Evolutionary conservation across 2,113 vertebrate species (phyloP).

Genomic region (Prinia subflava): DNA sequence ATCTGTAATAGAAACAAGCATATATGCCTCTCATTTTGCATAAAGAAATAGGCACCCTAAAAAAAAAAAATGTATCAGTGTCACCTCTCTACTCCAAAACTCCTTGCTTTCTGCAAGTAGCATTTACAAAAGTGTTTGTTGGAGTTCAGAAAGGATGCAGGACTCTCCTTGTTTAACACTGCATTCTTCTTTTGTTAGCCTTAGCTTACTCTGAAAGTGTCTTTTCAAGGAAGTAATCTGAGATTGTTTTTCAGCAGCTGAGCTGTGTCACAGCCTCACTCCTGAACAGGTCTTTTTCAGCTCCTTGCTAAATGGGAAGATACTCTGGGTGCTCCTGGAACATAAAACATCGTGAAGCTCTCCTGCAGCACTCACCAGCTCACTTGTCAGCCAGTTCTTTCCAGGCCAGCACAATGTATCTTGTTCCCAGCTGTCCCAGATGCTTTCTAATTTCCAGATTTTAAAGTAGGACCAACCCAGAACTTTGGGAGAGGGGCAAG

Average conservation of each 20-base stretch:
- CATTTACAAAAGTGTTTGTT: neutral
- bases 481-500: accelerated
- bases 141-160: neutral
- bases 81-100: neutral
- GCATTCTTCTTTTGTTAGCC: neutral
- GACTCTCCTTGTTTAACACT: neutral
- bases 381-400: neutral
- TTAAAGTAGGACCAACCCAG: neutral
- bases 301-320: neutral
- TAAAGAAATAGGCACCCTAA: neutral
- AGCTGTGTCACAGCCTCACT: neutral
- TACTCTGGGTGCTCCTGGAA: neutral
- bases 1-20: neutral
- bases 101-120: neutral
- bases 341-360: neutral
- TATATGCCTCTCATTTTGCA: neutral
- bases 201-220: neutral
- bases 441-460: neutral
- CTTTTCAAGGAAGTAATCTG: neutral
- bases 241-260: neutral
- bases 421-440: neutral
- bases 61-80: neutral
- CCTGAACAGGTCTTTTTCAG: neutral
- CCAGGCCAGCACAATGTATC: neutral
- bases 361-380: neutral